Evolutionary conservation across 2,797 vertebrate species (phyloP).

Genomic region (Xerus rutilus): DNA sequence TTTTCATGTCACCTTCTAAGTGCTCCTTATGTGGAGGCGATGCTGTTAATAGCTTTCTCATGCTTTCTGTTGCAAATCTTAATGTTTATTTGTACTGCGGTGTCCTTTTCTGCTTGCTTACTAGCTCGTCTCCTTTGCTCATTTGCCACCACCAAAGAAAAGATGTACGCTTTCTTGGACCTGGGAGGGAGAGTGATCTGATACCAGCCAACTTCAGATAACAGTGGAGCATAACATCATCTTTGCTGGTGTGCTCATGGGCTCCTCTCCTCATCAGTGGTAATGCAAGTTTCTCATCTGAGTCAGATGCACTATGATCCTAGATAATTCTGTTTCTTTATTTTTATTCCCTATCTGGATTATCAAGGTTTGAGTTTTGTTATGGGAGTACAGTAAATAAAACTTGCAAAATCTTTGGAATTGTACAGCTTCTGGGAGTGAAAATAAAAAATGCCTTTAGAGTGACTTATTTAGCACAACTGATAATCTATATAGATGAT

Average conservation of each 20-base stretch:
- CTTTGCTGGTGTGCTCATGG: background rate
- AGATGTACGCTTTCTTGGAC: background rate
- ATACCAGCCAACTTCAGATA: background rate
- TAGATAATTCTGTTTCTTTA: slow-evolving; percentile 37
- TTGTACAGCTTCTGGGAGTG: background rate
- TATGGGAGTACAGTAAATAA: slow-evolving; percentile 23
- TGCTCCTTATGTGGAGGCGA: background rate
- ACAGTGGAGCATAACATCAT: no score
- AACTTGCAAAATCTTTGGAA: slow-evolving; percentile 47
- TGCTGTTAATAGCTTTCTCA: background rate
- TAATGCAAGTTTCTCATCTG: background rate
- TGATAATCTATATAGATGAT: background rate
- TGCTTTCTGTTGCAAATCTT: slow-evolving; percentile 22
- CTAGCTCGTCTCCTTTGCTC: background rate
- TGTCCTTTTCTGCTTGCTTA: background rate
- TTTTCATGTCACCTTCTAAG: background rate
- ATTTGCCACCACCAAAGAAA: background rate
- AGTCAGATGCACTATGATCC: background rate
- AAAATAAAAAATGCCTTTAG: slow-evolving; percentile 24
- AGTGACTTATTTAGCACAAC: slow-evolving; percentile 8
- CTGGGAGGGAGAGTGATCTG: background rate
- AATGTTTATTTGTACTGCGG: background rate
- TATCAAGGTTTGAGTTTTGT: slow-evolving; percentile 56
- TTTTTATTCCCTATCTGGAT: slow-evolving; percentile 41
- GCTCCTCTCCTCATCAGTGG: background rate